A percentile compares a stretch with the other conserved stretches of the same genome.
Conservation (phyloP, 2,888 invertebrate genomes). For the Latrodectus hesperus region DNA sequence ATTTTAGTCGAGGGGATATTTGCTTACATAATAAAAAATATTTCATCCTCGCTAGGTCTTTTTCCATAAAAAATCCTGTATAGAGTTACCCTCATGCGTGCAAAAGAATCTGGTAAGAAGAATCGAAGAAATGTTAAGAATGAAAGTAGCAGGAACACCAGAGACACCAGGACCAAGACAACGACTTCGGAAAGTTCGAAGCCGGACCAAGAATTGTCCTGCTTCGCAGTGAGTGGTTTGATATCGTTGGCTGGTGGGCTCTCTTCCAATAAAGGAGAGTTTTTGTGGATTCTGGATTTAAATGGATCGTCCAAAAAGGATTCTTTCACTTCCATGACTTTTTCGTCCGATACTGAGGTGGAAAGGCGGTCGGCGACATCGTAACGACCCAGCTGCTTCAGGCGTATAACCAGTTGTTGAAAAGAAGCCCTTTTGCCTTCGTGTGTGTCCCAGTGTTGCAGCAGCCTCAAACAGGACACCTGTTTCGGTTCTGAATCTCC, state of each 20-base stretch:
- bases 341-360: slow-evolving; percentile 46
- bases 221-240: no score
- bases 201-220: slow-evolving; percentile 1
- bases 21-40: slow-evolving; percentile 55
- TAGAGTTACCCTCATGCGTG: slow-evolving; percentile 39
- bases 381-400: slow-evolving; percentile 48
- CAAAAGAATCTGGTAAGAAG: slow-evolving; percentile 50
- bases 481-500: slow-evolving; percentile 42
- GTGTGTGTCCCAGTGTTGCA: slow-evolving; percentile 68
- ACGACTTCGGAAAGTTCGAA: slow-evolving; percentile 17
- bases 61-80: slow-evolving; percentile 38
- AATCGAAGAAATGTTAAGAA: slow-evolving; percentile 6
- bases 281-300: slow-evolving; percentile 28
- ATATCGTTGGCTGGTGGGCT: slow-evolving; percentile 6
- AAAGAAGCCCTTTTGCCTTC: slow-evolving; percentile 50
- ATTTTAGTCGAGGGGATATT: neutral
- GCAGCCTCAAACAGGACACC: slow-evolving; percentile 55
- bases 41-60: slow-evolving; percentile 27
- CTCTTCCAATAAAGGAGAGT: slow-evolving; percentile 22
- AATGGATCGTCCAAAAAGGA: slow-evolving; percentile 58
- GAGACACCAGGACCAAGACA: neutral
- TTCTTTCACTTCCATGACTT: slow-evolving; percentile 36
- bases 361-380: slow-evolving; percentile 58
- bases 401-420: slow-evolving; percentile 44
- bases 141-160: neutral